Percentiles rank a stretch among this genome's conserved stretches.
Conservation (phyloP, 2,888 invertebrate genomes). For the Ennomos fuscantarius region DNA sequence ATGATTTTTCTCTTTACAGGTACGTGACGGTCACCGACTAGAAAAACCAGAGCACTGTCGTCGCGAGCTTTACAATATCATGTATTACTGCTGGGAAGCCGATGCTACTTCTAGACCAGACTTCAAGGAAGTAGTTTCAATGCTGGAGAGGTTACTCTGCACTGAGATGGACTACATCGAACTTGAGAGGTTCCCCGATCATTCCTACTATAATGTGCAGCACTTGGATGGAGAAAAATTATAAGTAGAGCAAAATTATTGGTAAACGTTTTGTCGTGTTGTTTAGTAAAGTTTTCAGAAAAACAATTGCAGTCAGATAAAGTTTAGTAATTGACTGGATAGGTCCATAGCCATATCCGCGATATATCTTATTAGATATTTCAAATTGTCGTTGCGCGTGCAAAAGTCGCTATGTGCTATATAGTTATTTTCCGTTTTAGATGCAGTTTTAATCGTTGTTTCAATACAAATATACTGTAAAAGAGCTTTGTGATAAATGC, state of each 20-base stretch:
- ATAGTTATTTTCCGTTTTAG: too few relatives aligned
- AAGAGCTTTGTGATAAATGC: too few relatives aligned
- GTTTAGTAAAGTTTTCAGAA: too few relatives aligned
- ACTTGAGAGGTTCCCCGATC: constrained; percentile 95
- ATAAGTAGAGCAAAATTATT: constrained; percentile 89
- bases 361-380: too few relatives aligned
- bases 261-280: background rate
- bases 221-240: constrained; percentile 93
- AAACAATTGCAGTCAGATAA: too few relatives aligned
- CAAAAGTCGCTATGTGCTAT: too few relatives aligned
- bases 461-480: too few relatives aligned
- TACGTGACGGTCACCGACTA: constrained; percentile 94
- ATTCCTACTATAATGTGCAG: constrained; percentile 95
- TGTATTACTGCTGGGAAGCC: constrained; percentile 98
- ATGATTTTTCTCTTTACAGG: constrained; percentile 75
- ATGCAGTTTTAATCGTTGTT: too few relatives aligned
- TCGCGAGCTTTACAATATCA: constrained; percentile 95
- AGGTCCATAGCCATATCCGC: too few relatives aligned
- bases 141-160: constrained; percentile 93
- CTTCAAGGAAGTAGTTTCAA: constrained; percentile 92
- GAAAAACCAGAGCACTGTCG: constrained; percentile 98
- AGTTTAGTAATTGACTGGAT: too few relatives aligned
- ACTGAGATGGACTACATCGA: constrained; percentile 98
- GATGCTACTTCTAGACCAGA: constrained; percentile 93
- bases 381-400: too few relatives aligned